These are phyloP conservation scores for Gymnarchus niloticus DNA, from an alignment of 2,113 vertebrate species.

Conservation along the genomic window DNA sequence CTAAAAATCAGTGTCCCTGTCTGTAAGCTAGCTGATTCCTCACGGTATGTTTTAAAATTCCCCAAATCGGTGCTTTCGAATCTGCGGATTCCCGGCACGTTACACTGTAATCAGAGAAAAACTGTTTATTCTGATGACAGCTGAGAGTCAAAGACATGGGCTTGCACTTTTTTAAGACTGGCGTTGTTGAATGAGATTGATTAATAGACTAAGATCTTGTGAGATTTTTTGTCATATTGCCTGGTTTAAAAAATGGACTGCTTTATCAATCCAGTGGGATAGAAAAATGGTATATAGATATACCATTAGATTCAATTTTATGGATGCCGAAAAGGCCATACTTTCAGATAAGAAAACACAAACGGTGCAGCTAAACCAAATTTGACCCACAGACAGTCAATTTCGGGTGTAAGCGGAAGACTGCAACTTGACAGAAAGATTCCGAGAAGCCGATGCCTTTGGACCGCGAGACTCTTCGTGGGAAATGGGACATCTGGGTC, in stretches of 20 bases:
- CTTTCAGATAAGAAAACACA: slow-evolving; percentile 23
- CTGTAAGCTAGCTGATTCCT: background rate
- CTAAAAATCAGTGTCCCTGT: background rate
- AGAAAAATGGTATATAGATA: slow-evolving; percentile 1
- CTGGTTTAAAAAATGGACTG: background rate
- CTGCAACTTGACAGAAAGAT: slow-evolving; percentile 29
- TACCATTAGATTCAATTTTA: slow-evolving; percentile 19
- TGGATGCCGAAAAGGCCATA: slow-evolving; percentile 14
- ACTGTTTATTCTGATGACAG: background rate
- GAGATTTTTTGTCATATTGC: background rate
- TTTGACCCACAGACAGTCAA: slow-evolving; percentile 23
- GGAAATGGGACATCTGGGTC: background rate
- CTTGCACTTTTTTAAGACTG: background rate
- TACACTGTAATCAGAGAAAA: background rate
- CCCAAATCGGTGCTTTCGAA: background rate
- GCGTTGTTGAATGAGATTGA: background rate
- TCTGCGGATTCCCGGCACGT: background rate
- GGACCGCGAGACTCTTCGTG: slow-evolving; percentile 8
- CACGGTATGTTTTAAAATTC: background rate
- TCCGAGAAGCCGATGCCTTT: slow-evolving; percentile 19
- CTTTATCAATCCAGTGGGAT: slow-evolving; percentile 6
- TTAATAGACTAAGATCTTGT: slow-evolving; percentile 17
- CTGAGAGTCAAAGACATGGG: background rate
- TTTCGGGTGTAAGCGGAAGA: slow-evolving; percentile 17
- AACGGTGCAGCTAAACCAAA: background rate